These are phyloP conservation scores for Phrynocephalus forsythii DNA, from an alignment of 2,797 vertebrate genomes.

Conservation along the genomic window DNA sequence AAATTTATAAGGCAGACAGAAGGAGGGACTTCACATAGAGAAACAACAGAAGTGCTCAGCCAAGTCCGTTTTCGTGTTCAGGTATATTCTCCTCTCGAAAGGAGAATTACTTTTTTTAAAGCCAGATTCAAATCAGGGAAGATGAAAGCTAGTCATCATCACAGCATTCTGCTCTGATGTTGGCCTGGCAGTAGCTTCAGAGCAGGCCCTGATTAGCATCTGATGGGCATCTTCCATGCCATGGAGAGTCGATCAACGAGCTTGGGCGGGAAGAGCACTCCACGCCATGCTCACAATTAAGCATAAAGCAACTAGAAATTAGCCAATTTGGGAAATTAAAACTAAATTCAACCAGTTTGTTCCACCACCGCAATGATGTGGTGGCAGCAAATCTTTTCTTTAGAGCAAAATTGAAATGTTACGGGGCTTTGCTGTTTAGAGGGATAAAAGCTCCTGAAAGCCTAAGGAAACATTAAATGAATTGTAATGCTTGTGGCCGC, in stretches of 20 bases:
- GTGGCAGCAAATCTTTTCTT: neutral
- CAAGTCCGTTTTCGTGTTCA: neutral
- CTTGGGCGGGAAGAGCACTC: neutral
- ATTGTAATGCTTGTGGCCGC: no score
- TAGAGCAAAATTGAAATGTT: neutral
- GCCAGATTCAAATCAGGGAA: constrained; percentile 13
- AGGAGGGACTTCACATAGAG: neutral
- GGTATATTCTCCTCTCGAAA: neutral
- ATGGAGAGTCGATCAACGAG: neutral
- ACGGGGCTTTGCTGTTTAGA: neutral
- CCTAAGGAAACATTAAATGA: no score
- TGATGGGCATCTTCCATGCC: neutral
- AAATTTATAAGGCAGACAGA: neutral
- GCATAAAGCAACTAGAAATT: neutral
- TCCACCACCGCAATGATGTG: neutral
- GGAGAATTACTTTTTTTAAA: neutral
- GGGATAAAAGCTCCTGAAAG: no score
- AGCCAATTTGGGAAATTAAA: neutral
- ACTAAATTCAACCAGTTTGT: neutral
- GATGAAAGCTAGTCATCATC: neutral
- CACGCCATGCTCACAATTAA: neutral
- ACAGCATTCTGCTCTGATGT: neutral
- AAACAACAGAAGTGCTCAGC: neutral
- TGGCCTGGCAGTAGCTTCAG: neutral
- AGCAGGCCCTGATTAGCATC: constrained; percentile 7